Base-by-base conservation (phyloP, 2,113 vertebrate species). In the Leucosticte australis region DNA sequence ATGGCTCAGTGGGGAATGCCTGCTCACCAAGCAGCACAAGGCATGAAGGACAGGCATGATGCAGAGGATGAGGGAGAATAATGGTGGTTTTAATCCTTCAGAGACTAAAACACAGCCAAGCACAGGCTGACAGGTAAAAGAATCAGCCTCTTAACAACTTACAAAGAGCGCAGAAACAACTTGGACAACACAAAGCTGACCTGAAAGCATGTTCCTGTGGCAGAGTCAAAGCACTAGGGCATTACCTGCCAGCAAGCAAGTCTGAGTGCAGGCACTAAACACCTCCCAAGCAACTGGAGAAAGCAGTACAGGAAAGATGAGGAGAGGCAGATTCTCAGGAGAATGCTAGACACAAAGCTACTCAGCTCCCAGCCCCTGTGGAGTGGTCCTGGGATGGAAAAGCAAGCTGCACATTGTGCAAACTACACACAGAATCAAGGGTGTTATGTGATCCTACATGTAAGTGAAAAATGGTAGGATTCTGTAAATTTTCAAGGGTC, bases 21-120 rank as follows among this genome's bases (percentile, higher is more conserved):
- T 69, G 22, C 69, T 59, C 0, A 0, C 60, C 75, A 47, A n/a
- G 49, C 33, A 41, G 28, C 78, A n/a, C 20, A 30, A 24, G 23
- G 74, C 17, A 22, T 60, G 64, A 84, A 81, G 59, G 65, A 73
- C 46, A 82, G 26, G 41, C 30, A 26, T 8, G 5, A 12, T n/a
- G 62, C 46, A 62, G n/a, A 85, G 33, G 13, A 59, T 81, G 42
- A 76, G 31, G 35, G 30, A 35, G 22, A 35, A 23, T 44, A 21
- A 69, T 47, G n/a, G 37, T 57, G 75, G 3, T 23, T 62, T 78
- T 52, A 42, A 15, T 39, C 24, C 41, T 49, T 88, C 83, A 49
- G n/a, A 77, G n/a, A 37, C 39, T 53, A 33, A 46, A 88, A 73
- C 3, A 7, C 39, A 74, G 59, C 59, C 53, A 33, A 53, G 19